Percentiles rank a stretch among this genome's conserved stretches.
Evolutionary conservation across 1,140 invertebrate species (phyloP).

Genomic region (Drosophila setifemur): DNA sequence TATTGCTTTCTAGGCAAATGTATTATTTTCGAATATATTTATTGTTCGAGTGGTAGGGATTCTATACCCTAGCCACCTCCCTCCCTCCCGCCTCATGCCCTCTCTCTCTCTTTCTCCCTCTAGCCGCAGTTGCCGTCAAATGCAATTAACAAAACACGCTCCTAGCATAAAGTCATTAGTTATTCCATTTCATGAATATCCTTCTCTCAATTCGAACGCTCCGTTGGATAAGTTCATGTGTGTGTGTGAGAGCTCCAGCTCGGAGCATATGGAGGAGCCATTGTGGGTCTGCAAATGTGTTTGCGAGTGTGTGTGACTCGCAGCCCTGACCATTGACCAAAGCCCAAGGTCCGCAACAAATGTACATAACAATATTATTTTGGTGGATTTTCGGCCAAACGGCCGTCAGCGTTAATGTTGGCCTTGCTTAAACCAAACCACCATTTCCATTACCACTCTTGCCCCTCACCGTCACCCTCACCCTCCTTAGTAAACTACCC

Average conservation of each 20-base stretch:
- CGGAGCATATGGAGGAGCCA: slow-evolving; percentile 59
- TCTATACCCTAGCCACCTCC: background rate
- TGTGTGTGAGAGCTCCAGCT: slow-evolving; percentile 40
- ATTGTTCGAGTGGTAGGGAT: no score
- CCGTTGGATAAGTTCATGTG: slow-evolving; percentile 45
- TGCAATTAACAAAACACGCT: slow-evolving; percentile 80
- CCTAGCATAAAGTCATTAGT: slow-evolving; percentile 80
- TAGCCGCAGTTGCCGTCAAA: slow-evolving; percentile 65
- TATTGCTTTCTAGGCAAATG: no score
- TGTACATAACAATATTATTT: slow-evolving; percentile 67
- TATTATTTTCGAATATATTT: no score
- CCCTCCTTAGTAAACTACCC: background rate
- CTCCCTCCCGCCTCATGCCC: background rate
- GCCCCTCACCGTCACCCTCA: background rate
- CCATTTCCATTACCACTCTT: no score
- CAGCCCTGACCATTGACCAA: slow-evolving; percentile 42
- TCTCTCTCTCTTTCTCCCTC: slow-evolving; percentile 12
- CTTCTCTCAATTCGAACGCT: slow-evolving; percentile 64
- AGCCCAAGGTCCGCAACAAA: slow-evolving; percentile 30
- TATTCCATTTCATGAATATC: slow-evolving; percentile 79
- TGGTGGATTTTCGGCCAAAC: slow-evolving; percentile 63
- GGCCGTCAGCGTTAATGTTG: slow-evolving; percentile 20
- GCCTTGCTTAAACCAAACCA: slow-evolving; percentile 10
- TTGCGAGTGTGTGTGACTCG: slow-evolving; percentile 1
- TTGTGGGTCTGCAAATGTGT: slow-evolving; percentile 1